Conservation (phyloP, 1,140 invertebrate species). For the Psix sp. region DNA sequence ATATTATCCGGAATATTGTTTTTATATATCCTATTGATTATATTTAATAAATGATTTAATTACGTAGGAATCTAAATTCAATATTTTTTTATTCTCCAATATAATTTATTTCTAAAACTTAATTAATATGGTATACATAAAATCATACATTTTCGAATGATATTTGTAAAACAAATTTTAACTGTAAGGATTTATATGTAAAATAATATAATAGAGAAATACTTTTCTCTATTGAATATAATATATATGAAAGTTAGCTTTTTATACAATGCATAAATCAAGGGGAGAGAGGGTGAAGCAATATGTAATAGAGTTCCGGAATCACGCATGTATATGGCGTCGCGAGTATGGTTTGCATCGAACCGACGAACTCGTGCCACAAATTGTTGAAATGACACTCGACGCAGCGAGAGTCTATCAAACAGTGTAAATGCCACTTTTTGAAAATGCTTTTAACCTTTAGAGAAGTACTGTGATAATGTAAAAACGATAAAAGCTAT, state of each 20-base stretch:
- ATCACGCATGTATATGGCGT: constrained; percentile 49
- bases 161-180: constrained; percentile 31
- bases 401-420: constrained; percentile 46
- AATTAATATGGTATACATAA: too few species aligned
- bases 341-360: constrained; percentile 39
- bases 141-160: too few species aligned
- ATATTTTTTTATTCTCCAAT: too few species aligned
- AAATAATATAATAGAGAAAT: constrained; percentile 33
- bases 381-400: constrained; percentile 63
- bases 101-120: too few species aligned
- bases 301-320: constrained; percentile 64
- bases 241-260: constrained; percentile 56
- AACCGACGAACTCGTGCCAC: constrained; percentile 54
- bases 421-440: constrained; percentile 56
- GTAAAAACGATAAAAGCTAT: constrained; percentile 49
- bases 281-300: constrained; percentile 68
- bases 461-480: constrained; percentile 14
- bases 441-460: constrained; percentile 47
- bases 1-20: too few species aligned
- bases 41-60: too few species aligned
- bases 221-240: constrained; percentile 23
- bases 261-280: constrained; percentile 66
- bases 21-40: too few species aligned
- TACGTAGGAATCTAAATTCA: too few species aligned
- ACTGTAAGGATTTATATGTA: constrained; percentile 20